Evolutionary conservation across 2,888 invertebrate species (phyloP), one percentile per base, ranked within the genome.

Genomic region (Odontocolon sp.): DNA sequence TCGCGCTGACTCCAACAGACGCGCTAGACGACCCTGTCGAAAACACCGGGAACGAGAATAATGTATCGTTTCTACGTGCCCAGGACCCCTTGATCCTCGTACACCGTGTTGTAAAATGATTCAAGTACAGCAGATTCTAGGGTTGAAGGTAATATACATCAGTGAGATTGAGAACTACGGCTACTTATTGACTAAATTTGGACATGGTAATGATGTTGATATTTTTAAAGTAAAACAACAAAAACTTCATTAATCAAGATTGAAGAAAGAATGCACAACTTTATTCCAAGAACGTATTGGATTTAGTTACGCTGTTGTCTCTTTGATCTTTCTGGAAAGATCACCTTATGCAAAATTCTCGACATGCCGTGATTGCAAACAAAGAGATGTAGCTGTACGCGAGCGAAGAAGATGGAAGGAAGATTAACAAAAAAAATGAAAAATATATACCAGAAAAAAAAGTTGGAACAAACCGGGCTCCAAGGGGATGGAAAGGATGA

Each of bases 21-120:
- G 50, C 71, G 81, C 80, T 81, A 79, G 80, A n/a, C n/a, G n/a
- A 72, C 68, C 80, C 69, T 63, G 68, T 70, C 70, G 70, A 79
- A 78, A 81, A 80, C 80, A 31, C 71, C 33, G 40, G 21, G 18
- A 59, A 67, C 31, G 56, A 50, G 63, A 68, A 71, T 79, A 77
- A 79, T 77, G 73, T 79, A 79, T 79, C 73, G 77, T 57, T 38
- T 56, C 50, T 77, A 79, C 79, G 79, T 77, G 77, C 59, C 42
- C 75, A 75, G 74, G 77, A 75, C 78, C 21, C 38, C 72, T 75
- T 67, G 68, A 78, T 80, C 78, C 78, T 76, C 79, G 78, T 77
- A 76, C 75, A 38, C 23, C 54, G 21, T 56, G n/a, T 64, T 68
- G 61, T 64, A 59, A 70, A 74, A 73, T 56, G 26, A 45, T 64